Base-by-base conservation (phyloP, 2,888 invertebrate species). In the Campoplex nolae region DNA sequence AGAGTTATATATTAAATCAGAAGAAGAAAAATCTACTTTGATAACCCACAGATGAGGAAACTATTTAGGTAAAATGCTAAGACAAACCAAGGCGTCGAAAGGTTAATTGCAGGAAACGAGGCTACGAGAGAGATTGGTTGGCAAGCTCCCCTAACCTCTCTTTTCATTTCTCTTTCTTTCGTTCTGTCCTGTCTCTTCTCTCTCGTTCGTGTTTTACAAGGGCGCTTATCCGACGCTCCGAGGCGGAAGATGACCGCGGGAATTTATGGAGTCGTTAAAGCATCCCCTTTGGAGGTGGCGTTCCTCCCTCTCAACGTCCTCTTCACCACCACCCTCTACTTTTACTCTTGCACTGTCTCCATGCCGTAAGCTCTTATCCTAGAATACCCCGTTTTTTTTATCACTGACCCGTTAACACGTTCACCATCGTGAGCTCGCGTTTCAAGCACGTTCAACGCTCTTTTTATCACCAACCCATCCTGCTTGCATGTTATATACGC, bases 201-300 rank as follows among this genome's bases (percentile, higher is more conserved):
- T 77, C 81, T 86, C 76, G 77, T 76, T 84, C 88, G 78, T 84
- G 85, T 88, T 86, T 80, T 84, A 87, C 86, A 84, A 92, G 89
- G 88, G 91, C 90, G 92, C 90, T 91, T 92, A 93, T 92, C 90
- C 89, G 85, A 87, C 88, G 89, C 90, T 92, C 88, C 91, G 89
- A 91, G 91, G 90, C 88, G 91, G 91, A 93, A 93, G 93, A 93
- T 93, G 93, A 93, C 93, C 92, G 90, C 87, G 88, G 90, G 90
- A 93, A 93, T 93, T 93, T 93, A 93, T 92, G 90, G 90, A 77
- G 90, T 90, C 90, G 92, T 93, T 93, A 93, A 93, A 93, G 90
- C 90, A 89, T 90, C 91, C 91, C 90, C 90, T 89, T 90, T 85
- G 89, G 90, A 78, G 81, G 84, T 84, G 78, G 81, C 51, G 78